Evolutionary conservation across 2,888 invertebrate genomes (phyloP), one percentile per base, ranked within the genome.

Genomic region (Palloptera scutellata): DNA sequence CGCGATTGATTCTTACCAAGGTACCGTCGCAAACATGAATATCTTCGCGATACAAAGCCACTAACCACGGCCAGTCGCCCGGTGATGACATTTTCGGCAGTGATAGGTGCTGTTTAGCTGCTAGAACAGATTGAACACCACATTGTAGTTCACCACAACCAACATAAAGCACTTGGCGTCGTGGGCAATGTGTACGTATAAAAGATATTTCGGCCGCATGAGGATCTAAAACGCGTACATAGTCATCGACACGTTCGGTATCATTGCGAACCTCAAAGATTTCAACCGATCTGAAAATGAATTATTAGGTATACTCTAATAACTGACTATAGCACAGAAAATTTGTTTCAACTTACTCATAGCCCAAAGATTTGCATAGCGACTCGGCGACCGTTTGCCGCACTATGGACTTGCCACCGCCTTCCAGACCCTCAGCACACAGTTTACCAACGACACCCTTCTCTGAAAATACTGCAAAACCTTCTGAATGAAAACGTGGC

Each of bases 31-130:
- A 96, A 8, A 94, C 92, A 81, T 96, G 95, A 52, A 92, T 90
- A 73, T 94, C 92, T 78, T 94, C 91, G 76, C 94, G 91, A 78
- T 93, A 89, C 2, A 96, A 86, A 1, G 93, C 91, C 17, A 91
- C 93, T 80, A 94, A 91, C 95, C 96, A 96, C n/a, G 96, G 96
- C 95, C 95, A 95, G 82, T 95, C 94, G 1, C 94, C 95, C 0
- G 92, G 91, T 4, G 87, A 87, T 1, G 94, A 89, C 85, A 92
- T 91, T 77, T 93, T 92, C 48, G 89, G 87, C 69, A 94, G 84
- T 10, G 82, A 78, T 17, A 83, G 64, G 69, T 84, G 76, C 66
- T 84, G 86, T 55, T 83, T 81, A 41, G 81, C 78, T 4, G 82
- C 79, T 59, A 87, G 84, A 0, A 85, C 88, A 12, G 91, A 89